Percentiles rank a stretch among this genome's conserved stretches.
These are phyloP conservation scores for Heliconius ethilla DNA, from an alignment of 2,888 invertebrate species.

Conservation along the genomic window DNA sequence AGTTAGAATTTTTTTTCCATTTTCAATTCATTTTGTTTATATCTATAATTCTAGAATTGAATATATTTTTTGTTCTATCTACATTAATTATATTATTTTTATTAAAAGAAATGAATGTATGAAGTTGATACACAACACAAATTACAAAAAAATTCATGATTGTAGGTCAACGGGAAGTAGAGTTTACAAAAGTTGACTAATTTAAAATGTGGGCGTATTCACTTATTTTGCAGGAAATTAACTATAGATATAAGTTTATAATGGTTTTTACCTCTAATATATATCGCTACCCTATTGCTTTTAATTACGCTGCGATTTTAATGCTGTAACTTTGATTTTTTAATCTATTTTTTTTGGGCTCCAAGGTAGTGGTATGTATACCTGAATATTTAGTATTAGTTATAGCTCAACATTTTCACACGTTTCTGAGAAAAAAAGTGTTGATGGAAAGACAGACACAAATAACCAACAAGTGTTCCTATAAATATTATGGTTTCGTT, in stretches of 20 bases:
- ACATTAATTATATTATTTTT: background rate
- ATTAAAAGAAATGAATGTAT: background rate
- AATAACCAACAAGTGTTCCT: too few relatives aligned
- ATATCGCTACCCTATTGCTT: too few relatives aligned
- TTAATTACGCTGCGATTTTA: too few relatives aligned
- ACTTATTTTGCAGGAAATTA: background rate
- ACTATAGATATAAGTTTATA: background rate
- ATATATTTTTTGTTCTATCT: slow-evolving; percentile 15
- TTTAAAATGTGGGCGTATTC: background rate
- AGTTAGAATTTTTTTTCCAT: slow-evolving; percentile 12
- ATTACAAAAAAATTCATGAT: background rate
- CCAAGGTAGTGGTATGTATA: too few relatives aligned
- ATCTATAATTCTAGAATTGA: slow-evolving; percentile 9
- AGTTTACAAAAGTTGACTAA: background rate
- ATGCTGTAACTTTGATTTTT: too few relatives aligned
- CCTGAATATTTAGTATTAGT: too few relatives aligned
- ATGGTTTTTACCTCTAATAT: background rate
- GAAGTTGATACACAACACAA: background rate
- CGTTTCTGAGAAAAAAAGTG: too few relatives aligned
- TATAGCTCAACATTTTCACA: too few relatives aligned
- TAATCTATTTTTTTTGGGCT: too few relatives aligned
- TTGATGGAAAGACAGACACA: too few relatives aligned
- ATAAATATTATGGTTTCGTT: too few relatives aligned
- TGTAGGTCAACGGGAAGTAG: background rate
- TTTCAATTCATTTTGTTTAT: slow-evolving; percentile 19